These are phyloP conservation scores for Paguma larvata DNA, from an alignment of 2,797 vertebrate genomes.

Conservation along the genomic window DNA sequence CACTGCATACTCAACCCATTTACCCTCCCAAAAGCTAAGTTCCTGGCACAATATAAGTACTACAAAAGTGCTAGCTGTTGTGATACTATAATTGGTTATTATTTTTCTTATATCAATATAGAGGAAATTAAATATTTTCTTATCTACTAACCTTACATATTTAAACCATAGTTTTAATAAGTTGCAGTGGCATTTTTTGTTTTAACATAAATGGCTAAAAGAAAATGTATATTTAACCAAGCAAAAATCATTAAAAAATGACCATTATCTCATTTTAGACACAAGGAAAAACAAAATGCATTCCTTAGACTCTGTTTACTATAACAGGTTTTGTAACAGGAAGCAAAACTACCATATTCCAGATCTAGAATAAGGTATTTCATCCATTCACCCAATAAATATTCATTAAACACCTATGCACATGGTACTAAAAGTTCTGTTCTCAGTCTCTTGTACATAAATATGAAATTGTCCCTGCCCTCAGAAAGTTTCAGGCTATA, in stretches of 20 bases:
- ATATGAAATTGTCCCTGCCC: neutral
- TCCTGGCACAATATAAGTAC: neutral
- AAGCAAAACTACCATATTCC: neutral
- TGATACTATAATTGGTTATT: neutral
- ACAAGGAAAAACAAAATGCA: neutral
- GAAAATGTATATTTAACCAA: neutral
- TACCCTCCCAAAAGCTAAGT: neutral
- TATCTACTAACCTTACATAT: neutral
- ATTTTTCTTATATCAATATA: neutral
- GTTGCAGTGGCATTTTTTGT: neutral
- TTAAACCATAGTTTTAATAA: neutral
- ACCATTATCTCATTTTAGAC: neutral
- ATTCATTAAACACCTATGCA: neutral
- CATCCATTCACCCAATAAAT: neutral
- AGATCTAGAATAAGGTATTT: neutral
- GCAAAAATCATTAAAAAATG: neutral
- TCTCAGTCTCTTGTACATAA: neutral
- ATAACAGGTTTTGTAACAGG: neutral
- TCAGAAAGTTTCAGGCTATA: neutral
- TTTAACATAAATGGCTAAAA: neutral
- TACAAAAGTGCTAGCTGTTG: neutral
- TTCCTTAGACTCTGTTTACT: neutral
- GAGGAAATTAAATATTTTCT: neutral
- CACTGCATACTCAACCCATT: no score
- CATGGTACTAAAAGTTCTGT: neutral